phyloP scores from a whole-genome alignment of 2,888 invertebrate species.

The Choristoneura rosaceana region DNA sequence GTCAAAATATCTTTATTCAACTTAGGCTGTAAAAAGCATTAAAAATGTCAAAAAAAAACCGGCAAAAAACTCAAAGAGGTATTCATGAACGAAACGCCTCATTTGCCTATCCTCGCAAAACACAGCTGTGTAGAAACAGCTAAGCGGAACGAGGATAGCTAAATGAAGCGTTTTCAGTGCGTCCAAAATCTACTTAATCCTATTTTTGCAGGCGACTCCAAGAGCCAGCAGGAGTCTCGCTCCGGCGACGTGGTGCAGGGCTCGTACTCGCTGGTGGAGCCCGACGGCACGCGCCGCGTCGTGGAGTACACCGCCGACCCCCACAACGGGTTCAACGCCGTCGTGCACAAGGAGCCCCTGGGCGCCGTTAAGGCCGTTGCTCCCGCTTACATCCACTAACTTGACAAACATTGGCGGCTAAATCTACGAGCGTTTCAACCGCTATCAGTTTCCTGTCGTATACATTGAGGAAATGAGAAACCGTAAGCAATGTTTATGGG shows the following conservation, averaged over 20 bases:
- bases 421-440: too few relatives aligned
- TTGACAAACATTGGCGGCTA: neutral
- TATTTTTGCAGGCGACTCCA: constrained; percentile 69
- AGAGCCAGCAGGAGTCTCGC: constrained; percentile 82
- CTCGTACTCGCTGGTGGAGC: constrained; percentile 87
- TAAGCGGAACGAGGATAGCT: neutral
- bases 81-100: too few relatives aligned
- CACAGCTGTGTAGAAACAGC: too few relatives aligned
- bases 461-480: too few relatives aligned
- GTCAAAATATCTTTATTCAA: too few relatives aligned
- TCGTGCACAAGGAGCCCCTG: constrained; percentile 87
- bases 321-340: constrained; percentile 88
- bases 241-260: constrained; percentile 88
- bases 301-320: constrained; percentile 89
- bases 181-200: neutral
- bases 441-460: too few relatives aligned
- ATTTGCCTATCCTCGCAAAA: too few relatives aligned
- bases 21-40: too few relatives aligned
- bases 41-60: too few relatives aligned
- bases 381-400: constrained; percentile 65
- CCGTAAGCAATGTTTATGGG: too few relatives aligned
- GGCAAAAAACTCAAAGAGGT: too few relatives aligned
- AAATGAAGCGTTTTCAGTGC: neutral
- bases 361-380: constrained; percentile 77
- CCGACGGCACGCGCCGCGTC: constrained; percentile 87